Evolutionary conservation across 2,888 invertebrate species (phyloP).

Genomic region (Apomyelois bistriatella): DNA sequence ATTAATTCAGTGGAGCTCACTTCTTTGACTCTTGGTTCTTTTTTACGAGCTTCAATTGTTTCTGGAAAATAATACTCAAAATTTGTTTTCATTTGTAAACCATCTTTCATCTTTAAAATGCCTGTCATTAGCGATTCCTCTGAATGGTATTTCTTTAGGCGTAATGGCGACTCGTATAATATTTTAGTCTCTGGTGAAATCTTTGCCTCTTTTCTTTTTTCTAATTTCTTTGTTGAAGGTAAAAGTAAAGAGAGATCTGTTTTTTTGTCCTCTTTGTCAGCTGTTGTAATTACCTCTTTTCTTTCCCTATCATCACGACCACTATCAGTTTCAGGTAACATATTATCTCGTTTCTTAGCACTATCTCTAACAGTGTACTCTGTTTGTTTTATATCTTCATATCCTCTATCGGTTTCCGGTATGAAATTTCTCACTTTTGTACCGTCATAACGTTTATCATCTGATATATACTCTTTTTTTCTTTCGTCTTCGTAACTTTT

Average conservation of each 20-base stretch:
- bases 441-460: background rate
- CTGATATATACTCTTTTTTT: background rate
- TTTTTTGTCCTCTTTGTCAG: background rate
- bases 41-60: slow-evolving; percentile 15
- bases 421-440: background rate
- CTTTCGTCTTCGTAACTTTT: background rate
- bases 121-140: slow-evolving; percentile 23
- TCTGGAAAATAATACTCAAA: slow-evolving; percentile 47
- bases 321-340: background rate
- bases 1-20: slow-evolving; percentile 50
- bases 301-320: background rate
- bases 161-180: background rate
- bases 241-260: background rate
- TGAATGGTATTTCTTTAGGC: slow-evolving; percentile 25
- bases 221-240: background rate
- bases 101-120: slow-evolving; percentile 21
- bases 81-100: slow-evolving; percentile 20
- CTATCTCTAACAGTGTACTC: background rate
- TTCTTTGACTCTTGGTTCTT: slow-evolving; percentile 14
- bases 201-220: background rate
- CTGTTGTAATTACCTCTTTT: background rate
- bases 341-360: background rate
- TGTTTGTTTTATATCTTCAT: background rate
- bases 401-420: background rate
- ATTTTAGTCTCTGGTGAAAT: background rate